phyloP scores from a whole-genome alignment of 2,113 vertebrate species.

The Scytalopus superciliaris region DNA sequence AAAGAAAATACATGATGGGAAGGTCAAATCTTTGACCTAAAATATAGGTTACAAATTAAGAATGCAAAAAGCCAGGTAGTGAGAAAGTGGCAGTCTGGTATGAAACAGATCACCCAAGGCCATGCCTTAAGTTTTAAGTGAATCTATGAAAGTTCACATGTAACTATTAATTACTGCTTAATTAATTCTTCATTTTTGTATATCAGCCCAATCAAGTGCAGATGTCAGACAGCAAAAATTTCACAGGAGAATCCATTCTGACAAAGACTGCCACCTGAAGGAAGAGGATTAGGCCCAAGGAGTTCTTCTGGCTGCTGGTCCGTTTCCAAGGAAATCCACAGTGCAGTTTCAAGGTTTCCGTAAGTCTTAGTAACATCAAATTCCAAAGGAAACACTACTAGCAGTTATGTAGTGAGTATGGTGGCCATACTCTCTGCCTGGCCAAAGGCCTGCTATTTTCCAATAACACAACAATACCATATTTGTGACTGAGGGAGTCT shows the following conservation, averaged over 20 bases:
- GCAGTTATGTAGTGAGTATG: accelerated
- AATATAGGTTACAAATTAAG: background rate
- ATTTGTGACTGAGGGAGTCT: background rate
- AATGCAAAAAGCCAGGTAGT: background rate
- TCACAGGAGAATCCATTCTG: background rate
- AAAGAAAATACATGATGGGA: background rate
- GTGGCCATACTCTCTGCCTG: background rate
- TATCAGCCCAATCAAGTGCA: background rate
- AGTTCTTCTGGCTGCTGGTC: background rate
- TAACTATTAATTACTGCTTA: background rate
- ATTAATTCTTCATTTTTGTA: background rate
- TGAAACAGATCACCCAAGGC: background rate
- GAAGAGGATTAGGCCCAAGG: background rate
- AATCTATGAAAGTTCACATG: background rate
- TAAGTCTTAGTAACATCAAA: background rate
- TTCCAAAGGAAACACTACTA: background rate
- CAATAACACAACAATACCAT: background rate
- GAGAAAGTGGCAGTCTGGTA: background rate
- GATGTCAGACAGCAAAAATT: background rate
- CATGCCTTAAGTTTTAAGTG: background rate
- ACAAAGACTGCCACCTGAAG: background rate
- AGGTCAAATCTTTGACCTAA: background rate
- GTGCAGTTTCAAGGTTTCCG: background rate
- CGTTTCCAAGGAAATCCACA: background rate
- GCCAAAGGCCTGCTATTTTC: background rate